Conservation (phyloP, 2,113 vertebrate genomes). For the Agelaius tricolor region DNA sequence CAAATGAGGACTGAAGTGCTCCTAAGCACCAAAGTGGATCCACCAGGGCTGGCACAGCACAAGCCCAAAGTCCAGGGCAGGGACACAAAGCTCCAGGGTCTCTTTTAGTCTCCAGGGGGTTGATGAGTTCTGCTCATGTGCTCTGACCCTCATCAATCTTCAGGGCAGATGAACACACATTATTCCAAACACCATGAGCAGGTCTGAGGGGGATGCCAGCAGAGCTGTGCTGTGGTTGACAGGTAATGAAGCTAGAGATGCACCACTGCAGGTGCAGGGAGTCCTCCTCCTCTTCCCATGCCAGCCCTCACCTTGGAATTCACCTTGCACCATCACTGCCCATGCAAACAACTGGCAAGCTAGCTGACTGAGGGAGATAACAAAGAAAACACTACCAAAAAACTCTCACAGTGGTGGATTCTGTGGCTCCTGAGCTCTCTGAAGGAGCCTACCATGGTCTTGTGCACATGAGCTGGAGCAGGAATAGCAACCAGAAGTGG, state of each 20-base stretch:
- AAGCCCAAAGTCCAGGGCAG: not conserved
- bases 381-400: not conserved
- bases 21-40: not conserved
- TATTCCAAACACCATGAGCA: fast-evolving
- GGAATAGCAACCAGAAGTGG: not conserved
- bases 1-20: not conserved
- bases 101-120: not conserved
- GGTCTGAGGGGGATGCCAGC: not conserved
- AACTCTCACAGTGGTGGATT: not conserved
- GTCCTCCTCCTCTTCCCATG: not conserved
- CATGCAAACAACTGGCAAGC: not conserved
- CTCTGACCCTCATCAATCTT: not conserved
- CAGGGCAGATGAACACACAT: not conserved
- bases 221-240: not conserved
- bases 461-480: not conserved
- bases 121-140: fast-evolving
- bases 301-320: not conserved
- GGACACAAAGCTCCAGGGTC: not conserved
- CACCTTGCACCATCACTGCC: not conserved
- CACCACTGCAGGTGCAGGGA: not conserved
- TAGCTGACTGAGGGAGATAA: not conserved
- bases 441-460: not conserved
- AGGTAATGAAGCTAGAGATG: not conserved
- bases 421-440: not conserved
- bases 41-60: not conserved